phyloP scores from a whole-genome alignment of 2,888 invertebrate genomes.

The Leptinotarsa tumamoca region DNA sequence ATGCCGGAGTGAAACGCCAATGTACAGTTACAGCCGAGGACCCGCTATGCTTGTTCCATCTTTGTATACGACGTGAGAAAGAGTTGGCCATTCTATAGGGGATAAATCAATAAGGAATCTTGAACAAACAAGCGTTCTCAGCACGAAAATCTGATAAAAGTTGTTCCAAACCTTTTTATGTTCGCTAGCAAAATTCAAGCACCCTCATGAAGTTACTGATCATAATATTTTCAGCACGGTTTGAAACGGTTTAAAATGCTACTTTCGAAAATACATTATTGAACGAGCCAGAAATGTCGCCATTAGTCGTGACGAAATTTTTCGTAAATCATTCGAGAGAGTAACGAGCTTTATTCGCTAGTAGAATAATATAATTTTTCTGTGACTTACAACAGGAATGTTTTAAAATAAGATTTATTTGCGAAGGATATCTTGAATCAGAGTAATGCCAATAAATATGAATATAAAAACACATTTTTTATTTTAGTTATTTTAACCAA shows the following conservation, averaged over 20 bases:
- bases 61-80: constrained; percentile 53
- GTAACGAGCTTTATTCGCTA: too few relatives aligned
- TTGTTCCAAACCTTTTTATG: constrained; percentile 36
- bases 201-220: constrained; percentile 36
- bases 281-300: background rate
- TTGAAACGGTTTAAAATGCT: background rate
- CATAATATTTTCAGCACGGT: background rate
- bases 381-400: too few relatives aligned
- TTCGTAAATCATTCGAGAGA: too few relatives aligned
- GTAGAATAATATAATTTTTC: too few relatives aligned
- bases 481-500: too few relatives aligned
- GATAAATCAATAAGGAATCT: constrained; percentile 59
- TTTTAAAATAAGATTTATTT: too few relatives aligned
- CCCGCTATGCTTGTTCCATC: constrained; percentile 31
- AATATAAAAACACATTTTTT: too few relatives aligned
- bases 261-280: background rate
- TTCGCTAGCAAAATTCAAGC: constrained; percentile 44
- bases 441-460: too few relatives aligned
- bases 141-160: constrained; percentile 61
- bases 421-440: too few relatives aligned
- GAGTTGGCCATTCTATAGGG: constrained; percentile 54
- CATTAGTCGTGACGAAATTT: too few relatives aligned
- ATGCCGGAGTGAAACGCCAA: background rate
- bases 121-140: constrained; percentile 57
- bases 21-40: background rate